Evolutionary conservation across 1,140 invertebrate species (phyloP), one percentile per base, ranked within the genome.

Genomic region (Helicoverpa zea): DNA sequence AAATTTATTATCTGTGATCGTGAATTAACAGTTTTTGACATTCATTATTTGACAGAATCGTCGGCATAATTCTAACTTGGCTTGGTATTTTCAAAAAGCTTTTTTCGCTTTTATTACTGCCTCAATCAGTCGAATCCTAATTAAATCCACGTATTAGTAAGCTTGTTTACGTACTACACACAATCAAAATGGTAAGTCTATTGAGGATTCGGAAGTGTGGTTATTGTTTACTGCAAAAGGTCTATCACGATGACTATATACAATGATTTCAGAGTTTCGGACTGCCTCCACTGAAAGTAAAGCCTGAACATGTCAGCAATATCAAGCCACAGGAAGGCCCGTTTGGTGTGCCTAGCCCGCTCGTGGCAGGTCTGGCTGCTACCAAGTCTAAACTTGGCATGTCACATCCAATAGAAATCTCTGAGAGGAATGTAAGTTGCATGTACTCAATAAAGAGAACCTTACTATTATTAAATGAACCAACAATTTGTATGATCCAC

Each of bases 181-280:
- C 16, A 58, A 73, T 18, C 56, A 75, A 77, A 77, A 77, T 77
- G 74, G 74, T 77, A 30, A 77, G 59, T 64, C 54, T 9, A 13
- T 14, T 29, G 7, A 14, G 11, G 12, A 10, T 49, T 75, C 9
- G n/a, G 12, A 61, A 18, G 3, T 47, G 23, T 29, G 58, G 73
- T 75, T 75, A 75, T 13, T 49, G 3, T 29, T 30, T 29, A 13
- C 29, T 18, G n/a, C 49, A 52, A 49, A 52, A 70, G 12, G 1
- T 75, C 35, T 61, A 59, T 18, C 35, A 75, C 18, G 5, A 18
- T 35, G 13, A 49, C 16, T 29, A n/a, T n/a, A n/a, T n/a, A 73
- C 16, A 16, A 72, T 64, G 61, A 72, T 95, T 96, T 81, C 84
- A 96, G 96, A 96, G 96, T 95, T 96, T 96, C 73, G 95, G 94